Percentiles rank a stretch among this genome's conserved stretches.
Conservation (phyloP, 2,797 vertebrate genomes). For the Naso thynnoides region DNA sequence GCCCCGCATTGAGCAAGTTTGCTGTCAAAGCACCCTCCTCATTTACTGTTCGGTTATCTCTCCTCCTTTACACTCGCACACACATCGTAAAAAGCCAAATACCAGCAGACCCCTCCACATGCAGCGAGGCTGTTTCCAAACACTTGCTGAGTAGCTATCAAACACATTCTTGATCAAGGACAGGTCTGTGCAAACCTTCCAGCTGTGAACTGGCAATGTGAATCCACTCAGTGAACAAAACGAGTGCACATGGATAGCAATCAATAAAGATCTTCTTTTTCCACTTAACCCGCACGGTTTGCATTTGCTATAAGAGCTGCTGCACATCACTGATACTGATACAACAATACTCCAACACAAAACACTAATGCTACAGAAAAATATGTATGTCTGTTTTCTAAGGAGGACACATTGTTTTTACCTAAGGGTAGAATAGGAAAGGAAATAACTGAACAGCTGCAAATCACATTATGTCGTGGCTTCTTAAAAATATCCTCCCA, state of each 20-base stretch:
- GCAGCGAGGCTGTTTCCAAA: conserved; percentile 47
- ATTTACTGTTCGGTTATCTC: conserved; percentile 41
- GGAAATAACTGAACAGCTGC: conserved; percentile 16
- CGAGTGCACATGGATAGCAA: conserved; percentile 33
- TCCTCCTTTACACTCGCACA: conserved; percentile 26
- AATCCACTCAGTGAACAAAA: conserved; percentile 57
- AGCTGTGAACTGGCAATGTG: conserved; percentile 57
- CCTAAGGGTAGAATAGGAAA: not conserved
- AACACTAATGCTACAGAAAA: not conserved
- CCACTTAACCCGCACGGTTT: conserved; percentile 23
- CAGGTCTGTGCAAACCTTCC: conserved; percentile 49
- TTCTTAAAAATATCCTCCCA: conserved; percentile 4
- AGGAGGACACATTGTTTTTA: not conserved
- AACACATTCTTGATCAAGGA: conserved; percentile 63
- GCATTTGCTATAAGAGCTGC: conserved; percentile 14
- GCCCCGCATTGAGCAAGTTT: conserved; percentile 3
- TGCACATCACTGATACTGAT: conserved; percentile 1
- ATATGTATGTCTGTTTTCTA: not conserved
- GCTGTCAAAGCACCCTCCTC: conserved; percentile 46
- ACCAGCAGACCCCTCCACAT: conserved; percentile 32
- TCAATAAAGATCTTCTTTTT: conserved; percentile 52
- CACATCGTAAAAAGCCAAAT: conserved; percentile 25
- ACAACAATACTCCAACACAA: not conserved
- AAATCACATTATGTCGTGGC: conserved; percentile 18
- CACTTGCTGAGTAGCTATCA: conserved; percentile 63